phyloP scores from a whole-genome alignment of 2,797 vertebrate genomes.

The Monodelphis domestica region DNA sequence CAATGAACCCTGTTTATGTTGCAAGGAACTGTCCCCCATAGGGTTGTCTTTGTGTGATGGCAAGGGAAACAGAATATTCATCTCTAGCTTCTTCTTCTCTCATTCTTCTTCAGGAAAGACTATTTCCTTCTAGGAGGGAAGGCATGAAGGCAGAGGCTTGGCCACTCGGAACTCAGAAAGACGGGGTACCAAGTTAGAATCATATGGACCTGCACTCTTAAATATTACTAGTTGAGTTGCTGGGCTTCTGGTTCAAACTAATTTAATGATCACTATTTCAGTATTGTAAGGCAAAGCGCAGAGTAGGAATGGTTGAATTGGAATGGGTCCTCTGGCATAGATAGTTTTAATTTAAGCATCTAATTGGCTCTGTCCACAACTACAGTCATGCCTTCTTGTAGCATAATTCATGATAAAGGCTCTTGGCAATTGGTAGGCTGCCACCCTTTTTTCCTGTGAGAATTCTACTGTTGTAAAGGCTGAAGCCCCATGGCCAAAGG shows the following conservation, averaged over 20 bases:
- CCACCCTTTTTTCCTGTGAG: slow-evolving; percentile 43
- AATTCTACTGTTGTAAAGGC: slow-evolving; percentile 43
- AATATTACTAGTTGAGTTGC: not conserved
- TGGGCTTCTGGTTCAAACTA: not conserved
- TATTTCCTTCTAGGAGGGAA: too few relatives aligned
- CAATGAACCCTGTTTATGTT: not conserved
- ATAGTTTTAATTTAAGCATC: slow-evolving; percentile 35
- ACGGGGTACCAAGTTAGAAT: not conserved
- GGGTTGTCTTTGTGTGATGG: not conserved
- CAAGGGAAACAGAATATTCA: not conserved
- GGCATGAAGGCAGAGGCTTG: not conserved
- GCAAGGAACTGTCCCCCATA: not conserved
- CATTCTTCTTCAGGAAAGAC: not conserved
- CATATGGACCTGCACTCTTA: not conserved
- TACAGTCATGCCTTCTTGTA: slow-evolving; percentile 58
- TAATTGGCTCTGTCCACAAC: slow-evolving; percentile 36
- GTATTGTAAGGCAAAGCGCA: not conserved
- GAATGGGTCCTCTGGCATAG: not conserved
- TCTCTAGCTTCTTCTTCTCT: not conserved
- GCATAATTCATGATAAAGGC: slow-evolving; percentile 62
- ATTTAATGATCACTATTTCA: not conserved
- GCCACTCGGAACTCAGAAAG: not conserved
- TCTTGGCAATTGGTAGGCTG: slow-evolving; percentile 46
- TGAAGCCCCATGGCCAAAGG: slow-evolving; percentile 29
- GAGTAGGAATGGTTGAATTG: not conserved